Evolutionary conservation across 2,113 vertebrate genomes (phyloP), one percentile per base, ranked within the genome.

Genomic region (Mola mola): DNA sequence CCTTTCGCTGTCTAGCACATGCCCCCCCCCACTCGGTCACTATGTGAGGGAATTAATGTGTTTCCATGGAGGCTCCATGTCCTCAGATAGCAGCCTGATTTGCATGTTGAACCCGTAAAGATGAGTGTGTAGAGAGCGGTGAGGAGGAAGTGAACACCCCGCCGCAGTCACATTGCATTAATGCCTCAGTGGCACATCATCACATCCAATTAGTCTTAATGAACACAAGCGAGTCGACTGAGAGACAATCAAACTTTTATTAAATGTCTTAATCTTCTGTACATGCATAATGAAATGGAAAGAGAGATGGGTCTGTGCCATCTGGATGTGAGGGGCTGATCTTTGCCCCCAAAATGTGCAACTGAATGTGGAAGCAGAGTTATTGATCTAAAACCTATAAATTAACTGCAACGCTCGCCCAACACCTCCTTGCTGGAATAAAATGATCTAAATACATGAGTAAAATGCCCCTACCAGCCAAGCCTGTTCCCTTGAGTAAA

Each of bases 201-300:
- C n/a, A n/a, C n/a, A n/a, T 86, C 84, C 76, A 81, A 84, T 88
- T 85, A 87, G 73, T 51, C 69, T 72, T 82, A 87, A 90, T 84
- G 83, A 90, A 86, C 78, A 89, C 56, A 83, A 83, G 78, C 72
- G 66, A 84, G 84, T 79, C 63, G 11, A 69, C 72, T 71, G 81
- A 79, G 72, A 84, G 83, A 88, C 86, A 89, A 91, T 91, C 82
- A 89, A 88, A 90, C 86, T 81, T 93, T 92, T 92, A 93, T 92
- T 93, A 85, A 90, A 90, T 85, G 87, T 83, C 85, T 89, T 90
- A 77, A 88, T 90, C 79, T 89, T 87, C 87, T 90, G 87, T 90
- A 91, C 88, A 92, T 87, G 90, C 83, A 90, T 89, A 80, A 81
- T 77, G 77, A 71, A 66, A 69, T 69, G 75, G 67, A 52, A 66